These are phyloP conservation scores for Lobophora halterata DNA, from an alignment of 2,888 invertebrate genomes.

Conservation along the genomic window DNA sequence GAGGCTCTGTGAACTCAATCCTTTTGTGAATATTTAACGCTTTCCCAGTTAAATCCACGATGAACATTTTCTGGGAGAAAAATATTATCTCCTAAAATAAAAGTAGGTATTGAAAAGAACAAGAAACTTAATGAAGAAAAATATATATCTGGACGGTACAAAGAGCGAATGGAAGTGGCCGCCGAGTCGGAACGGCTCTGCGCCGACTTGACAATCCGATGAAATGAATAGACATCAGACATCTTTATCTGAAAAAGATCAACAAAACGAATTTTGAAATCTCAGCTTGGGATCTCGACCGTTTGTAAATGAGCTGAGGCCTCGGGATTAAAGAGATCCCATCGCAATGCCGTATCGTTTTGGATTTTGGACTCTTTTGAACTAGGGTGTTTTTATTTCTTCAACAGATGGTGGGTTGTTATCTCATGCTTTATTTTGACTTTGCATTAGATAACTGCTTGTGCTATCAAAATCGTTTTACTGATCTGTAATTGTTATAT, in stretches of 20 bases:
- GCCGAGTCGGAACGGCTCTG: constrained; percentile 18
- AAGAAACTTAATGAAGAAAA: constrained; percentile 28
- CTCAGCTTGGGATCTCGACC: constrained; percentile 47
- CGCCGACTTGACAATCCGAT: constrained; percentile 34
- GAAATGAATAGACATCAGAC: constrained; percentile 39
- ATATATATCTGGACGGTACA: constrained; percentile 24
- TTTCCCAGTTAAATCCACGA: too few relatives aligned
- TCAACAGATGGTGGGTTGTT: constrained; percentile 18
- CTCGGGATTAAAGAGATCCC: constrained; percentile 53
- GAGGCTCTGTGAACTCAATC: too few relatives aligned
- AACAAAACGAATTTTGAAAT: constrained; percentile 49
- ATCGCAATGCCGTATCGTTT: constrained; percentile 35
- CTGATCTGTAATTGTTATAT: too few relatives aligned
- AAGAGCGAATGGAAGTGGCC: constrained; percentile 24
- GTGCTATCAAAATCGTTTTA: too few relatives aligned
- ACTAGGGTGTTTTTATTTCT: constrained; percentile 24
- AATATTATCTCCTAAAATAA: too few relatives aligned
- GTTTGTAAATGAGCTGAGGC: constrained; percentile 58
- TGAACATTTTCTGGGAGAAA: too few relatives aligned
- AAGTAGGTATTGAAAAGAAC: constrained; percentile 25
- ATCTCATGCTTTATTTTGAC: constrained; percentile 6
- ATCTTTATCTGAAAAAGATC: constrained; percentile 46
- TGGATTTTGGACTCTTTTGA: constrained; percentile 31
- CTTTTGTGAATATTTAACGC: too few relatives aligned
- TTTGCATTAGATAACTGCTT: too few relatives aligned